These are phyloP conservation scores for Ahaetulla prasina DNA, from an alignment of 2,113 vertebrate genomes.

Conservation along the genomic window DNA sequence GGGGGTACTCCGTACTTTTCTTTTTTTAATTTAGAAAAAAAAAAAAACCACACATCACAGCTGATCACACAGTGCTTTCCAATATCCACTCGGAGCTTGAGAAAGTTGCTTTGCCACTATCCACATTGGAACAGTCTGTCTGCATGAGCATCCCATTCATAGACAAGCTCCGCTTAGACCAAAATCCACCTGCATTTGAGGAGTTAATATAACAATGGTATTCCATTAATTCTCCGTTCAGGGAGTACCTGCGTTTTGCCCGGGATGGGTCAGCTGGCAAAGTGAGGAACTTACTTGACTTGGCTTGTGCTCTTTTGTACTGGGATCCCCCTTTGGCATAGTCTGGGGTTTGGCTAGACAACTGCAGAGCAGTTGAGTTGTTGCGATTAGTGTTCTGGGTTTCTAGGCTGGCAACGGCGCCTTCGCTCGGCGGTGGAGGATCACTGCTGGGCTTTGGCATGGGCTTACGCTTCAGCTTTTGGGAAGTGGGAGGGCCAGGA, in stretches of 20 bases:
- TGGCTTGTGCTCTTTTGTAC: conserved; percentile 76
- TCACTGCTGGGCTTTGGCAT: conserved; percentile 69
- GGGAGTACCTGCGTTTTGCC: conserved; percentile 82
- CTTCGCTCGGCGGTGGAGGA: conserved; percentile 68
- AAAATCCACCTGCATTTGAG: conserved; percentile 64
- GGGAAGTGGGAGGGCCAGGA: conserved; percentile 73
- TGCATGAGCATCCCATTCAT: conserved; percentile 84
- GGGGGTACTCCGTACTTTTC: conserved; percentile 37
- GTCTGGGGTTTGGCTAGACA: conserved; percentile 47
- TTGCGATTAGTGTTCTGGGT: conserved; percentile 94
- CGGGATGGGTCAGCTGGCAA: conserved; percentile 79
- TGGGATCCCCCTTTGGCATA: conserved; percentile 61
- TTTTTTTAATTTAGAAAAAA: conserved; percentile 51
- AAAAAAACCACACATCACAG: conserved; percentile 40
- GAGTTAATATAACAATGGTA: conserved; percentile 65
- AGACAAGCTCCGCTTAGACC: conserved; percentile 86
- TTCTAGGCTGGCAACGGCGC: conserved; percentile 68
- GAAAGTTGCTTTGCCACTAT: conserved; percentile 73
- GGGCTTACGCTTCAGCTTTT: conserved; percentile 87
- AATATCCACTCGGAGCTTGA: conserved; percentile 90
- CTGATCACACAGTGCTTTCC: conserved; percentile 88
- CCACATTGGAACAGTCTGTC: conserved; percentile 62
- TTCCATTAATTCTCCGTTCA: conserved; percentile 78
- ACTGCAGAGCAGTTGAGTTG: conserved; percentile 88
- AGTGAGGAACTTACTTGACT: conserved; percentile 87